These are phyloP conservation scores for Coleophora deauratella DNA, from an alignment of 2,888 invertebrate species.

Conservation along the genomic window DNA sequence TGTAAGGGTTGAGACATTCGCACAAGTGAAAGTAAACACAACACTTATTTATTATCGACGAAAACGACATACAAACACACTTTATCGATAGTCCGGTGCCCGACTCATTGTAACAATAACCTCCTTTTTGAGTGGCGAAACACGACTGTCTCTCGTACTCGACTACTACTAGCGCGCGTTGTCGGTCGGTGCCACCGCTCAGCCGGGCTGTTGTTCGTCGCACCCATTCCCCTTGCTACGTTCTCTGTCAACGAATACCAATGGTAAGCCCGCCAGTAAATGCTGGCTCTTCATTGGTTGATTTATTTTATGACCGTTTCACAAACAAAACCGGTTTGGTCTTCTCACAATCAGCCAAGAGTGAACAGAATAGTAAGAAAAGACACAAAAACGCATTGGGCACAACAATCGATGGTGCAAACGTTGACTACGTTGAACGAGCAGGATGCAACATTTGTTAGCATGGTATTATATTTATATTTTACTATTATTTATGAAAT, in stretches of 20 bases:
- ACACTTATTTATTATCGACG: conserved; percentile 73
- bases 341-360: too few species aligned
- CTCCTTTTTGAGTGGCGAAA: conserved; percentile 67
- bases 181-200: conserved; percentile 46
- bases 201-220: conserved; percentile 34
- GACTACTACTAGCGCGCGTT: conserved; percentile 38
- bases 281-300: conserved; percentile 43
- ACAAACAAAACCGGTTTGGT: conserved; percentile 71
- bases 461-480: too few species aligned
- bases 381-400: too few species aligned
- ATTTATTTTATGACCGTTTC: conserved; percentile 54
- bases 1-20: conserved; percentile 71
- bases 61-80: conserved; percentile 74
- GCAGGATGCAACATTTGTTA: too few species aligned
- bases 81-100: conserved; percentile 69
- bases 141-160: conserved; percentile 55
- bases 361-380: too few species aligned
- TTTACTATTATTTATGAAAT: too few species aligned
- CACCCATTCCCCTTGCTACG: conserved; percentile 55
- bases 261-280: conserved; percentile 57
- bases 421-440: too few species aligned
- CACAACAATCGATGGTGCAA: too few species aligned
- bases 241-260: conserved; percentile 54
- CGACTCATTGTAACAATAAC: conserved; percentile 68
- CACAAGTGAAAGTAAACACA: conserved; percentile 73